These are phyloP conservation scores for Xestia ashworthii DNA, from an alignment of 2,888 invertebrate genomes.

Conservation along the genomic window DNA sequence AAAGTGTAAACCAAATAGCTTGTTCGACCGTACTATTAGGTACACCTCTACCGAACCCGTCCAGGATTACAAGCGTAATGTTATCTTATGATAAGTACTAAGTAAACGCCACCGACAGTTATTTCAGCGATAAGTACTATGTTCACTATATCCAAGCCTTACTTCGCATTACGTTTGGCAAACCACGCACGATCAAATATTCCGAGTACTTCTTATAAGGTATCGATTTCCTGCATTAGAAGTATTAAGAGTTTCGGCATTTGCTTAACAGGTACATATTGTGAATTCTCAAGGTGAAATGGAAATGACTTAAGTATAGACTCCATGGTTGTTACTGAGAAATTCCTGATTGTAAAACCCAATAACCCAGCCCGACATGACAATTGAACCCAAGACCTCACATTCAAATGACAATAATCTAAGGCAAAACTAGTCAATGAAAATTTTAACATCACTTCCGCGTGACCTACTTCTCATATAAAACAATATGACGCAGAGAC, in stretches of 20 bases:
- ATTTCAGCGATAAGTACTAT: constrained; percentile 3
- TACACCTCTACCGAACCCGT: too few relatives aligned
- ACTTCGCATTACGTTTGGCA: constrained; percentile 19
- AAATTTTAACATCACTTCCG: not conserved
- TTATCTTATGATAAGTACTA: constrained; percentile 14
- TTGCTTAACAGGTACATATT: constrained; percentile 1
- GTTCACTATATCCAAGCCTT: not conserved
- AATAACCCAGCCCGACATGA: not conserved
- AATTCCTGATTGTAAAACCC: not conserved
- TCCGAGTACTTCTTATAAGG: constrained; percentile 21
- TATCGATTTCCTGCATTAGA: constrained; percentile 42
- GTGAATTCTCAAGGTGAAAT: constrained; percentile 33
- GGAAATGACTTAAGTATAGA: constrained; percentile 28
- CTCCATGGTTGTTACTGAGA: not conserved
- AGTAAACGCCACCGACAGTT: not conserved
- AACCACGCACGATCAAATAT: constrained; percentile 37
- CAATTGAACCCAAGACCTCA: not conserved
- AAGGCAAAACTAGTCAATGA: constrained; percentile 9
- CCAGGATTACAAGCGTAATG: too few relatives aligned
- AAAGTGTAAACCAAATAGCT: too few relatives aligned
- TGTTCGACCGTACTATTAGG: too few relatives aligned
- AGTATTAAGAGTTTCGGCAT: constrained; percentile 10
- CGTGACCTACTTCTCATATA: constrained; percentile 43
- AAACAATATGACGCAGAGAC: constrained; percentile 39
- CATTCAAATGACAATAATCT: constrained; percentile 11